These are phyloP conservation scores for Pseudochaenichthys georgianus DNA, from an alignment of 2,797 vertebrate genomes.

Conservation along the genomic window DNA sequence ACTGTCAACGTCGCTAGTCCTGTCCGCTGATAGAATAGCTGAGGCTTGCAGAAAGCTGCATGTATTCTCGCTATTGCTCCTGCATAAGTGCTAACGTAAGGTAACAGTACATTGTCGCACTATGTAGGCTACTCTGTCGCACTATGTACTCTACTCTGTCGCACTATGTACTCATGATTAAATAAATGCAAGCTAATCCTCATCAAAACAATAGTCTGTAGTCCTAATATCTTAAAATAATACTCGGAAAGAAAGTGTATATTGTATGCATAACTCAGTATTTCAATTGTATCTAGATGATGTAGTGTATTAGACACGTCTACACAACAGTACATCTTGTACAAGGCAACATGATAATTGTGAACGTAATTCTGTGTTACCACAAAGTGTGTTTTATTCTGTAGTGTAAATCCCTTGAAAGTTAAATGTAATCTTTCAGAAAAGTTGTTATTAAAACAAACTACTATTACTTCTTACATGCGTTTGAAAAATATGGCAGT, in stretches of 20 bases:
- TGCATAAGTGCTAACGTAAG: background rate
- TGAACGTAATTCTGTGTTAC: background rate
- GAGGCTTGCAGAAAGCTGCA: background rate
- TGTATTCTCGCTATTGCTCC: too few relatives aligned
- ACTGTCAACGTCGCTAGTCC: background rate
- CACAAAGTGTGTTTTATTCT: too few relatives aligned
- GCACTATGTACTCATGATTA: background rate
- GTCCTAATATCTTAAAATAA: background rate
- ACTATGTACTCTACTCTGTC: background rate
- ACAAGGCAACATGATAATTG: rapidly evolving
- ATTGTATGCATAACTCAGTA: background rate
- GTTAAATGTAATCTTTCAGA: background rate
- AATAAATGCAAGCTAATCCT: background rate
- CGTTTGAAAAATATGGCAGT: background rate
- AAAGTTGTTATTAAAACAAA: too few relatives aligned
- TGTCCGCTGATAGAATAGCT: background rate
- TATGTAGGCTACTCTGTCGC: background rate
- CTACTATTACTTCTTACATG: background rate
- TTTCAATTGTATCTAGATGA: background rate
- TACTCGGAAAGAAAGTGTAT: background rate
- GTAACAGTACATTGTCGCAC: background rate
- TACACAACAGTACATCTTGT: background rate
- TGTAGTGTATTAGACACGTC: background rate
- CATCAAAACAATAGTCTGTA: background rate
- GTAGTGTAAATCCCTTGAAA: background rate